Evolutionary conservation across 2,888 invertebrate species (phyloP), one percentile per base, ranked within the genome.

Genomic region (Drosophila nr. fundita): DNA sequence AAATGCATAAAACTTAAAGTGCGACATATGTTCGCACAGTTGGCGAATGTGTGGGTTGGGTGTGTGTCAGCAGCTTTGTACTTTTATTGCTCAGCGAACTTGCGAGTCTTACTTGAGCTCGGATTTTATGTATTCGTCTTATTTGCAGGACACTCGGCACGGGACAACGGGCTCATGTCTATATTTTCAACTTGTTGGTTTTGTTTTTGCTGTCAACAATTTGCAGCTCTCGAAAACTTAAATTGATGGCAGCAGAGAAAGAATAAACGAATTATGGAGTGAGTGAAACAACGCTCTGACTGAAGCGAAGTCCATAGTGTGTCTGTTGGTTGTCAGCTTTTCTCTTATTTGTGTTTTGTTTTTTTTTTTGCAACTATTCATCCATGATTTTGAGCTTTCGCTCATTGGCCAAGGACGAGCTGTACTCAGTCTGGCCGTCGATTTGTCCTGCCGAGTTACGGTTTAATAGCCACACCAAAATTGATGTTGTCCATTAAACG

Each of bases 401-500:
- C 63, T 83, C 72, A 67, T 72, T 77, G 83, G 67, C 49, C 73
- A 80, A 73, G 83, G 76, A 68, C 80, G 45, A 69, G 65, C 66
- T 65, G 72, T 62, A 74, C 52, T 58, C 63, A 40, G 61, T 42
- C 42, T 53, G 57, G 30, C 18, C 24, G 53, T 42, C 40, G 62
- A 60, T 53, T 58, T 68, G 57, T 53, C 55, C 59, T 50, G 36
- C 42, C 63, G 54, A 68, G 71, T 73, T 68, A 72, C 77, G 85
- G 84, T 83, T 80, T 85, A 78, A 83, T 67, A 68, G 86, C 66
- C 67, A 55, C 66, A 72, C 66, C 71, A 62, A 76, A 85, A 77
- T 85, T 87, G 78, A 85, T 88, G 78, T 74, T 72, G 58, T 55
- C 69, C 78, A 85, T 87, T 80, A 80, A 78, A 76, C 78, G 85